Evolutionary conservation across 1,140 invertebrate species (phyloP).

Genomic region (Papilio dardanus): DNA sequence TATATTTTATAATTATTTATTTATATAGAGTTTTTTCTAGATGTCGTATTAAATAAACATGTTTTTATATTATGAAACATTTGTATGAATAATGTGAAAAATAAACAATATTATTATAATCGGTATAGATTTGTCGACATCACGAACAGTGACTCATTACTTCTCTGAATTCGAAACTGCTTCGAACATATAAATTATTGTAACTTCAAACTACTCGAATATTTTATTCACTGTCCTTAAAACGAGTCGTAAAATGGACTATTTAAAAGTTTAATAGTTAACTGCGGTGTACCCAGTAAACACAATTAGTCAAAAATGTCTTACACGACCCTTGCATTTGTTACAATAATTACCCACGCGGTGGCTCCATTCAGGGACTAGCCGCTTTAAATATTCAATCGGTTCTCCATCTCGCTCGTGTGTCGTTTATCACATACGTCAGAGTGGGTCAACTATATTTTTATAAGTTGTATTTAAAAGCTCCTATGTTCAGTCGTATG

Average conservation of each 20-base stretch:
- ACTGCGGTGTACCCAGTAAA: constrained; percentile 55
- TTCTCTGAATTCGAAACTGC: constrained; percentile 53
- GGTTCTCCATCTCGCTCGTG: constrained; percentile 48
- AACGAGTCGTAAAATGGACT: constrained; percentile 57
- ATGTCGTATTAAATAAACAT: too few species aligned
- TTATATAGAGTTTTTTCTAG: too few species aligned
- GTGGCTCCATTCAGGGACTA: constrained; percentile 66
- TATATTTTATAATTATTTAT: too few species aligned
- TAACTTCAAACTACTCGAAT: constrained; percentile 60
- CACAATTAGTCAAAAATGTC: constrained; percentile 58
- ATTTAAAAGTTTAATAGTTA: constrained; percentile 64
- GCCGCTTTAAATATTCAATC: constrained; percentile 72
- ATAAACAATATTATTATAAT: background rate
- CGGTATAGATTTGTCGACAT: constrained; percentile 26
- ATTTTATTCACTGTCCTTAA: constrained; percentile 54
- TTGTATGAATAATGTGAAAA: background rate
- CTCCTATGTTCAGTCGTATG: constrained; percentile 61
- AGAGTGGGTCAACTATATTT: constrained; percentile 48
- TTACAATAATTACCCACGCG: constrained; percentile 60
- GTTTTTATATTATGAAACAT: background rate
- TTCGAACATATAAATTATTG: constrained; percentile 68
- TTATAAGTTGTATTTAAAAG: constrained; percentile 45
- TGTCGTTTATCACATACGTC: constrained; percentile 27
- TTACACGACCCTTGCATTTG: constrained; percentile 64
- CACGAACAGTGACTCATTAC: constrained; percentile 45